Conservation (phyloP, 2,113 vertebrate genomes). For the Smithornis capensis region DNA sequence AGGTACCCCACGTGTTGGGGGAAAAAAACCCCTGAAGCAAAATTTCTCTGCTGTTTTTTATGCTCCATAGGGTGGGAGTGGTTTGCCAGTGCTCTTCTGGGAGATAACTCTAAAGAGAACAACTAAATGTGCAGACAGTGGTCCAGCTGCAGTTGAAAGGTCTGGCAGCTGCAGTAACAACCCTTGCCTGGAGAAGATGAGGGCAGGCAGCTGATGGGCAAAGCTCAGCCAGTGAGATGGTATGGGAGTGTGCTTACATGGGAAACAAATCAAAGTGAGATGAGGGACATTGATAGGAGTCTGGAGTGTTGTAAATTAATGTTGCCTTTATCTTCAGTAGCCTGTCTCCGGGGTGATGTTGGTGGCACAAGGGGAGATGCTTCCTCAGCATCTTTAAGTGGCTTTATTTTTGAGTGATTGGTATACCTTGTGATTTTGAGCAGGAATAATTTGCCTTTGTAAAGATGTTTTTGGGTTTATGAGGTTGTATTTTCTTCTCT, state of each 20-base stretch:
- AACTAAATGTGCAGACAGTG: neutral
- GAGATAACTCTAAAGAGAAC: neutral
- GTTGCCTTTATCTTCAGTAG: neutral
- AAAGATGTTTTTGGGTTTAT: neutral
- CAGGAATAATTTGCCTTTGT: neutral
- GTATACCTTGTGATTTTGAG: neutral
- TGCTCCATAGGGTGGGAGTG: neutral
- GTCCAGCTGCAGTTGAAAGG: neutral
- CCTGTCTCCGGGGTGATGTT: neutral
- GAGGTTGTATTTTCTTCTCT: neutral
- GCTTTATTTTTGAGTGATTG: neutral
- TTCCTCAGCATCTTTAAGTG: neutral
- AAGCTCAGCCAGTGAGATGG: neutral
- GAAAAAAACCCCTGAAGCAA: too few species aligned
- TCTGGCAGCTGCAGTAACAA: neutral
- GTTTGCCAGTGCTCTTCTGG: neutral
- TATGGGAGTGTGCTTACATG: neutral
- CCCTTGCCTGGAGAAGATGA: neutral
- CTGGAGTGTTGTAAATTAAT: neutral
- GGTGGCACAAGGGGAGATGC: neutral
- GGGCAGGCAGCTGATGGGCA: neutral
- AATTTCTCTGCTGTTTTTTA: neutral
- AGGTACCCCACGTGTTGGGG: rapidly evolving
- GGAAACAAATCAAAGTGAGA: neutral
- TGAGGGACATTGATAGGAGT: neutral